Percentiles rank a stretch among this genome's conserved stretches.
phyloP scores from a whole-genome alignment of 2,113 vertebrate genomes.

The Corythaixoides concolor region DNA sequence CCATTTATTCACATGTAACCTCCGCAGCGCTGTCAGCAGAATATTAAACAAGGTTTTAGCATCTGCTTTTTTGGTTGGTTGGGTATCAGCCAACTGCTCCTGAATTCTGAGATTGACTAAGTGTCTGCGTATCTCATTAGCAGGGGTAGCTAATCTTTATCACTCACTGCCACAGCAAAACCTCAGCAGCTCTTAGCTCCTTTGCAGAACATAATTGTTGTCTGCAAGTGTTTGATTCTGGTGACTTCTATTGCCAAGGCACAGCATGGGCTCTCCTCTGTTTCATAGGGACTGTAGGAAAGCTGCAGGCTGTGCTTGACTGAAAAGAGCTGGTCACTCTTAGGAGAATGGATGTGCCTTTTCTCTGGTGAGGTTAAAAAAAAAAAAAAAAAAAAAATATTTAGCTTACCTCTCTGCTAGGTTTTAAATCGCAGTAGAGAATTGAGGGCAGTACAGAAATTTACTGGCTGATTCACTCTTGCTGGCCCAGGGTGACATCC shows the following conservation, averaged over 20 bases:
- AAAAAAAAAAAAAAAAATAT: too few relatives aligned
- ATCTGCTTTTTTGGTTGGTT: slow-evolving; percentile 20
- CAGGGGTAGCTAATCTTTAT: not conserved
- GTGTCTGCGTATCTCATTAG: not conserved
- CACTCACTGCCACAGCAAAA: not conserved
- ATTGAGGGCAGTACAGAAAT: not conserved
- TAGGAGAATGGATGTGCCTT: not conserved
- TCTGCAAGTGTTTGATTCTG: not conserved
- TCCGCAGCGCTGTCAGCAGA: not conserved
- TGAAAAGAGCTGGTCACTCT: not conserved
- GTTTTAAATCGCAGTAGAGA: not conserved
- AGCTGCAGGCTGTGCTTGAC: not conserved
- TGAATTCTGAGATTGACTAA: not conserved
- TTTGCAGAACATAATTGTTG: not conserved
- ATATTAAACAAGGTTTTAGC: slow-evolving; percentile 41
- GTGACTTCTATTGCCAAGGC: not conserved
- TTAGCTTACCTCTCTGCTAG: not conserved
- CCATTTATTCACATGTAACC: slow-evolving; percentile 19
- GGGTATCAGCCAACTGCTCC: not conserved
- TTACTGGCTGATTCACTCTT: not conserved
- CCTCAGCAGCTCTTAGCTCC: not conserved
- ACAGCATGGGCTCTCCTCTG: not conserved
- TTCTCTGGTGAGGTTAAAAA: not conserved
- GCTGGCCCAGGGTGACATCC: not conserved
- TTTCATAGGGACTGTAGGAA: not conserved